Percentiles rank a stretch among this genome's conserved stretches.
Conservation (phyloP, 2,797 vertebrate genomes). For the Myotis daubentonii region DNA sequence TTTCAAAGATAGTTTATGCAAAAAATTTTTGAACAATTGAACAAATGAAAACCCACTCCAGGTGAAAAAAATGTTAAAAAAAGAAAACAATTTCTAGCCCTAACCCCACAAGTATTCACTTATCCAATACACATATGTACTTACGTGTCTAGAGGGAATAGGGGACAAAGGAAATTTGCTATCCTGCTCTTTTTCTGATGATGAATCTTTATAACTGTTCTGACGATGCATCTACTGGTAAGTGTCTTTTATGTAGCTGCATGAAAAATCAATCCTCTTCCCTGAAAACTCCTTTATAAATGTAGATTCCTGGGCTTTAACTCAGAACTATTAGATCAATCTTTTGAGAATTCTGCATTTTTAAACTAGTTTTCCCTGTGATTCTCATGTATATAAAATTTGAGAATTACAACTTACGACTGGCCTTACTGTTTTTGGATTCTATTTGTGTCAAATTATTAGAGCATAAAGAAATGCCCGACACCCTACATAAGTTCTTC, state of each 20-base stretch:
- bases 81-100: neutral
- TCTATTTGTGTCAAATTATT: neutral
- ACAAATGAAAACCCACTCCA: neutral
- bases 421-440: neutral
- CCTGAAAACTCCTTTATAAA: neutral
- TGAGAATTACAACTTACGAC: neutral
- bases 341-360: neutral
- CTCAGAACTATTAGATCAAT: neutral
- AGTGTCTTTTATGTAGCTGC: neutral
- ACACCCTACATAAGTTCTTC: neutral
- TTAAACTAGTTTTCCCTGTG: neutral
- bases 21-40: neutral
- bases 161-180: neutral
- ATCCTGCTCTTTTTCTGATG: neutral
- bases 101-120: neutral
- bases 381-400: neutral
- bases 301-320: neutral
- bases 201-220: neutral
- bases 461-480: neutral
- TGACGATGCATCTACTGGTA: neutral
- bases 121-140: neutral
- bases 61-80: neutral
- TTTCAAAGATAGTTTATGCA: neutral
- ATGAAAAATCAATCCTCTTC: neutral
- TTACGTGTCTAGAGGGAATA: neutral